Percentiles rank a stretch among this genome's conserved stretches.
phyloP scores from a whole-genome alignment of 2,797 vertebrate species.

The Lepilemur ruficaudatus region DNA sequence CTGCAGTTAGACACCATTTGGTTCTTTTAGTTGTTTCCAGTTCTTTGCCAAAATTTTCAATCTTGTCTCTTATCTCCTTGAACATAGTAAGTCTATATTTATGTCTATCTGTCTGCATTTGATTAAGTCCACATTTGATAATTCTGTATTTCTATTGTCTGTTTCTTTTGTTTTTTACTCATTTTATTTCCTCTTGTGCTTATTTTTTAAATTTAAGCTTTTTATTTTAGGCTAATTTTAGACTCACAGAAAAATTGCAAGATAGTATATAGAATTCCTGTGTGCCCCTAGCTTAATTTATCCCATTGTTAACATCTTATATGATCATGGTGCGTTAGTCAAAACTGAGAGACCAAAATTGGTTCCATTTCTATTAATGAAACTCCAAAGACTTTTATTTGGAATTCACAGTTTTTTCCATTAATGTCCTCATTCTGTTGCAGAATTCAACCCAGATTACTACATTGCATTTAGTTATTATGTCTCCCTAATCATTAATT shows the following conservation, averaged over 20 bases:
- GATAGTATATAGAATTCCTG: background rate
- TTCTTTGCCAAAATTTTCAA: background rate
- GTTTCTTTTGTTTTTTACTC: background rate
- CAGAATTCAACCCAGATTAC: background rate
- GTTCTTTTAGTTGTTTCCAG: background rate
- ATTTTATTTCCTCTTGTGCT: background rate
- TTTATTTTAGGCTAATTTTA: constrained; percentile 17
- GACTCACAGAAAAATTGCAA: background rate
- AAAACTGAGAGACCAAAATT: background rate
- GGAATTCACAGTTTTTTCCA: background rate
- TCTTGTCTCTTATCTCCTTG: background rate
- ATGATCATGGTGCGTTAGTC: background rate
- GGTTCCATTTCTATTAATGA: background rate
- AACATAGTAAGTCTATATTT: background rate
- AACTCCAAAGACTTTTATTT: background rate
- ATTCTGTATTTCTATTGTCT: background rate
- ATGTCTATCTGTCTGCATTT: background rate
- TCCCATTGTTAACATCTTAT: background rate
- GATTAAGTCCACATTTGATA: background rate
- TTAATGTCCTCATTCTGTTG: background rate
- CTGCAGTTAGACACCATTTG: background rate
- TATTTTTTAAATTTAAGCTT: background rate
- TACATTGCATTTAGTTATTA: background rate
- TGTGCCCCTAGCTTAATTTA: background rate
- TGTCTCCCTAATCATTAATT: background rate